phyloP scores from a whole-genome alignment of 2,113 vertebrate genomes.

The Tyrannus savana region DNA sequence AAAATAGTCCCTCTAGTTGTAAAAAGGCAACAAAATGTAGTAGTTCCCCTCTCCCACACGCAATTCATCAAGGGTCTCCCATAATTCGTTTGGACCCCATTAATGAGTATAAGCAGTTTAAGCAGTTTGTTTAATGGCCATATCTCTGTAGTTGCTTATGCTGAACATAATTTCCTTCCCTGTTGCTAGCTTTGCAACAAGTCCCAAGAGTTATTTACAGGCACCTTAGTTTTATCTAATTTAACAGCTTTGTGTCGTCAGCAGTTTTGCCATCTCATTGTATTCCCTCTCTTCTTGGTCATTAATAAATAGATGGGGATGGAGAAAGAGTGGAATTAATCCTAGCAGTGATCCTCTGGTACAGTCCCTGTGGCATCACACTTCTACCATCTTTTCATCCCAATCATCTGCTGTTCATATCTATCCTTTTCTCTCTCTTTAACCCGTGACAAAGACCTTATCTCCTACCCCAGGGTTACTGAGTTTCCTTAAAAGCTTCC shows the following conservation, averaged over 20 bases:
- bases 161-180: slow-evolving; percentile 39
- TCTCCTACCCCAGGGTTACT: neutral
- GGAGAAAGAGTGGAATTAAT: slow-evolving; percentile 19
- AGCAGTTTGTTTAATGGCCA: slow-evolving; percentile 14
- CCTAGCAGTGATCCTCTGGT: neutral
- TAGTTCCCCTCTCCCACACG: neutral
- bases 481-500: slow-evolving; percentile 43
- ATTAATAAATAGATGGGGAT: slow-evolving; percentile 42
- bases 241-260: slow-evolving; percentile 58
- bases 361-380: neutral
- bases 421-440: slow-evolving; percentile 12
- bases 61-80: neutral
- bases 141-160: slow-evolving; percentile 3
- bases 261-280: slow-evolving; percentile 57
- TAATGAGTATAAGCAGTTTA: slow-evolving; percentile 29
- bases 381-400: neutral
- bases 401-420: neutral
- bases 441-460: neutral
- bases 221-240: slow-evolving; percentile 55
- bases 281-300: slow-evolving; percentile 23
- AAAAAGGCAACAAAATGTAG: neutral
- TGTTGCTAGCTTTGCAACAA: slow-evolving; percentile 47
- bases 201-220: slow-evolving; percentile 49
- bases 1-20: neutral
- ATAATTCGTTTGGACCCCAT: neutral